Conservation (phyloP, 2,113 vertebrate genomes). For the Amia ocellicauda region DNA sequence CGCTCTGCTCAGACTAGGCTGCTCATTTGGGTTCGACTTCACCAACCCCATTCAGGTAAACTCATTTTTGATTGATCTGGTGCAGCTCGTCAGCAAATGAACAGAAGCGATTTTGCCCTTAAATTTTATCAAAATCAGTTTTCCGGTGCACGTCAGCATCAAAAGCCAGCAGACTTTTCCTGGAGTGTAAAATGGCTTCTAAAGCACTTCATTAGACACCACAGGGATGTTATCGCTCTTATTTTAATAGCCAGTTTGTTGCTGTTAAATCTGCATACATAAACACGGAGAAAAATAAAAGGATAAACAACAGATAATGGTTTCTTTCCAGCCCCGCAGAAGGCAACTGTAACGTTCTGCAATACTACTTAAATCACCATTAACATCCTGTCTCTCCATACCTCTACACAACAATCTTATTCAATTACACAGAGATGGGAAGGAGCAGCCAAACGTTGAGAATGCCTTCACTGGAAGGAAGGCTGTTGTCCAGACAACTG, state of each 20-base stretch:
- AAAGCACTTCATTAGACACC: conserved; percentile 1
- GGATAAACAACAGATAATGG: no score
- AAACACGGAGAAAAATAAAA: no score
- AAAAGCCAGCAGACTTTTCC: no score
- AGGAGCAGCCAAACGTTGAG: no score
- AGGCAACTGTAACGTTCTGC: no score
- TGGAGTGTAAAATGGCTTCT: not conserved
- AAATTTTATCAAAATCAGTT: not conserved
- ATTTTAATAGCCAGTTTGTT: conserved; percentile 3
- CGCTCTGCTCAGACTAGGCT: conserved; percentile 28
- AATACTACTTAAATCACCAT: no score
- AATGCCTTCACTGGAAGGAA: no score
- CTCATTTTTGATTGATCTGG: not conserved
- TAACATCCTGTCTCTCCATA: no score
- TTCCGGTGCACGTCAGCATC: not conserved
- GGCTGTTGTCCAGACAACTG: no score
- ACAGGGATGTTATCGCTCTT: not conserved
- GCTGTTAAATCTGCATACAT: not conserved
- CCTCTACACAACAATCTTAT: no score
- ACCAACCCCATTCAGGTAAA: conserved; percentile 15
- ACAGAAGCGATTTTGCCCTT: not conserved
- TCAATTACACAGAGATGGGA: no score
- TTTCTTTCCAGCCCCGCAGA: no score
- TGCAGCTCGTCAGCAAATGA: not conserved
- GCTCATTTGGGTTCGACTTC: conserved; percentile 29